A percentile compares a stretch with the other conserved stretches of the same genome.
Conservation (phyloP, 2,888 invertebrate genomes). For the Sarcophaga rosellei region DNA sequence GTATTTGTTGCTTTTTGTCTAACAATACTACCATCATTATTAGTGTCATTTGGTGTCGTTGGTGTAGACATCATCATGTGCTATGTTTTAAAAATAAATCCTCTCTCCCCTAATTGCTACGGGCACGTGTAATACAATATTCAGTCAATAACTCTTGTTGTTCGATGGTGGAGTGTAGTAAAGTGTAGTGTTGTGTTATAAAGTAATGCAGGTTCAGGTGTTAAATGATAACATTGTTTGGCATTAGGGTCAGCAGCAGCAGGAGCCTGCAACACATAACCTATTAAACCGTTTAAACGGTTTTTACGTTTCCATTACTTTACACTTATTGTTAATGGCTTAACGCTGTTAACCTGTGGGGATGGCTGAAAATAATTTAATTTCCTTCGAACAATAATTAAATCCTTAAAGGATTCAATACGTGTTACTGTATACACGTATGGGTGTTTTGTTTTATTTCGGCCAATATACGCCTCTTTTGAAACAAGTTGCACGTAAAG, state of each 20-base stretch:
- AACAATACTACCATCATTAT: constrained; percentile 12
- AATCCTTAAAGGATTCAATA: constrained; percentile 19
- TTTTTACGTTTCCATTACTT: not conserved
- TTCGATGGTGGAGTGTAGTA: not conserved
- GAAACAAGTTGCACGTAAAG: too few relatives aligned
- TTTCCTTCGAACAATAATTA: constrained; percentile 21
- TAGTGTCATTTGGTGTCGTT: not conserved
- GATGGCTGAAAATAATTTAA: not conserved
- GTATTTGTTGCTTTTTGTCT: constrained; percentile 16
- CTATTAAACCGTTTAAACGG: constrained; percentile 11
- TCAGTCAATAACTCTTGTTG: not conserved
- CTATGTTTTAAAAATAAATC: constrained; percentile 22
- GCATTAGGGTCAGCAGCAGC: too few relatives aligned
- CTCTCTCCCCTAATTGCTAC: not conserved
- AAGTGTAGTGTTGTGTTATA: not conserved
- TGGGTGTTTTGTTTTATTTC: constrained; percentile 12
- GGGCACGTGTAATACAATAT: not conserved
- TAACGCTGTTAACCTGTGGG: not conserved
- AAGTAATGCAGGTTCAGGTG: constrained; percentile 60
- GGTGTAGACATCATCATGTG: not conserved
- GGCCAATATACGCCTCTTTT: not conserved
- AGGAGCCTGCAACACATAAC: not conserved
- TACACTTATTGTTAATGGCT: not conserved
- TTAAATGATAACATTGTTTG: constrained; percentile 31
- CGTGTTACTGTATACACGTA: too few relatives aligned